Conservation (phyloP, 2,797 vertebrate species). For the Pseudochromis fuscus region DNA sequence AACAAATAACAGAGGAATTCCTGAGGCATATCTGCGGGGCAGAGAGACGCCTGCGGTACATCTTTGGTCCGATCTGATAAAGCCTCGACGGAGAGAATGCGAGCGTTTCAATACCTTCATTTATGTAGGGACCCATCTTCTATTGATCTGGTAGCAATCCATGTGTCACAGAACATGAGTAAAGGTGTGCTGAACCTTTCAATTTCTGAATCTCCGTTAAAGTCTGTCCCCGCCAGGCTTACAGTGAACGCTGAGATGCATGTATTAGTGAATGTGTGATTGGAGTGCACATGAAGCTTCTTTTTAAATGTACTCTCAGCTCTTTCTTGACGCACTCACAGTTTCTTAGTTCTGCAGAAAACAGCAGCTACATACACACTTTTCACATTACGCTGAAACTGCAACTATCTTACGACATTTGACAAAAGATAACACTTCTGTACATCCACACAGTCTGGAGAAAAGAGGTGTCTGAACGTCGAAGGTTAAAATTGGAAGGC, state of each 20-base stretch:
- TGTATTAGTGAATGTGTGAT: constrained; percentile 2
- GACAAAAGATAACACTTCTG: too few species aligned
- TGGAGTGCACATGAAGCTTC: neutral
- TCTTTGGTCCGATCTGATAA: constrained; percentile 48
- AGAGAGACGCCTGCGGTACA: constrained; percentile 30
- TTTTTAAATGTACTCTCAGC: neutral
- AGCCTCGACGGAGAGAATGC: constrained; percentile 34
- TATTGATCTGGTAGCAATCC: constrained; percentile 60
- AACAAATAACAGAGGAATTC: constrained; percentile 51
- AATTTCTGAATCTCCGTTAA: constrained; percentile 28
- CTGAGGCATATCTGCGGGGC: constrained; percentile 45
- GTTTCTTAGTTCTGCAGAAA: too few species aligned
- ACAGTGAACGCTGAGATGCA: constrained; percentile 3
- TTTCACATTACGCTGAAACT: too few species aligned
- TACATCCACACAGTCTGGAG: too few species aligned
- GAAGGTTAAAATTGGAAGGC: too few species aligned
- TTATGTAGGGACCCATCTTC: constrained; percentile 47
- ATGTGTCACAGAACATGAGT: constrained; percentile 46
- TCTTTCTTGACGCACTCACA: too few species aligned
- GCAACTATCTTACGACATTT: too few species aligned
- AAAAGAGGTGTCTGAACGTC: too few species aligned
- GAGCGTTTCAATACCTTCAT: constrained; percentile 40
- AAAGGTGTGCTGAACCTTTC: constrained; percentile 48
- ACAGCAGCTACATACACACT: too few species aligned
- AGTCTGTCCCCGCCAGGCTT: constrained; percentile 14